Evolutionary conservation across 2,888 invertebrate genomes (phyloP), one percentile per base, ranked within the genome.

Genomic region (Neoitamus cyanurus): DNA sequence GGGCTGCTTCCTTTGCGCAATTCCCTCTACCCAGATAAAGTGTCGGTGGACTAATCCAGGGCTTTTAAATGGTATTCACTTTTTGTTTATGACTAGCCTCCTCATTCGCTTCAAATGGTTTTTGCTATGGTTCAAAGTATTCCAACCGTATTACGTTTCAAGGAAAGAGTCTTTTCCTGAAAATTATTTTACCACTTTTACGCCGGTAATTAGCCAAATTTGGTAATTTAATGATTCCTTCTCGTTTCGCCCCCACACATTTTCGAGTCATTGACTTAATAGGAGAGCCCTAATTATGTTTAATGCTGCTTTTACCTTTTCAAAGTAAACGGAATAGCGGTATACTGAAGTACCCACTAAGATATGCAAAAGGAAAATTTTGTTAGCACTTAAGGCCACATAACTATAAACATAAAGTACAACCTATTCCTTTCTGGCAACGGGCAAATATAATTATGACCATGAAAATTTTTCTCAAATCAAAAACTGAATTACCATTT

Each of bases 101-200:
- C n/a, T 42, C 15, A 42, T 1, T 25, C 25, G 58, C 7, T 20
- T 58, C 58, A 58, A 58, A 58, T 7, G 58, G 9, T 58, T 3
- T 25, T 2, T 3, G 20, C 25, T 9, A 7, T 9, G 25, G 58
- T 9, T 2, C 58, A 25, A 58, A 58, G 25, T 58, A 58, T 58
- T 20, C 1, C 58, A 25, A 20, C 15, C 20, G 58, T 20, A 58
- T 58, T 58, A 58, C 58, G 9, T 9, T 58, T 25, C 20, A 58
- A 9, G 58, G 58, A 15, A 15, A 20, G 58, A 58, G 9, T 20
- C 9, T 6, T 15, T 11, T 20, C 1, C 9, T 9, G 58, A 7
- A 58, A 58, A 58, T 58, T 58, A 58, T 58, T 58, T 58, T 58
- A 58, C 58, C 58, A 58, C 58, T 58, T 58, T 58, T 58, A 58